Base-by-base conservation (phyloP, 2,888 invertebrate species). In the Dolichomitus sp. region DNA sequence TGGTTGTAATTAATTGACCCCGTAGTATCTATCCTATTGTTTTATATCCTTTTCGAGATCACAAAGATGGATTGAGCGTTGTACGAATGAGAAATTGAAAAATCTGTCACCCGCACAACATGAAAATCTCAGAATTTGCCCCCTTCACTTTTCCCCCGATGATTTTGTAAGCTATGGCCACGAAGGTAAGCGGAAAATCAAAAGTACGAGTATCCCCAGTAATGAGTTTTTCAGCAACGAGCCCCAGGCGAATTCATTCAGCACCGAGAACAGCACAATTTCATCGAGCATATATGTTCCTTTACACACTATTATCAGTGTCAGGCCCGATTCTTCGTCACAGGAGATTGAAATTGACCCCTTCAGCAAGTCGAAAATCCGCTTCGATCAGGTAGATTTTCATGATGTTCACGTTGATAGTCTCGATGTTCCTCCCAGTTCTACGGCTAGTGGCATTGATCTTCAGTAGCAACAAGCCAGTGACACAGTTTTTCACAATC, bases 131-230 rank as follows among this genome's bases (percentile, higher is more conserved):
- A 33, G 68, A 52, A 33, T 23, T 68, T 52, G 68, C 68, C 52
- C 52, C 40, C 50, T 12, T 48, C 52, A 68, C 23, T 68, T 68
- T 68, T 68, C 52, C 33, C 52, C 37, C 19, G 33, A 52, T 68
- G 68, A 68, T 68, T 52, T 52, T 37, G 17, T 52, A 37, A 68
- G 37, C 52, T 68, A 69, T 14, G 69, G 54, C 19, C 50, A 50
- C 17, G 23, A 69, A 69, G 69, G 69, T 52, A 69, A 69, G 54
- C 69, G 69, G 37, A 69, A 69, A 69, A 52, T 40, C 5, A 69
- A 69, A 40, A 17, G 12, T 0, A 23, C 11, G n/a, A 33, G 17
- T 2, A 19, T 69, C 0, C 40, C 40, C 1, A 54, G 14, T 4
- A 37, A 19, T 33, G 33, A n/a, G 17, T 2, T 9, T 19, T 6